Conservation (phyloP, 2,888 invertebrate species). For the Germaria angustata region DNA sequence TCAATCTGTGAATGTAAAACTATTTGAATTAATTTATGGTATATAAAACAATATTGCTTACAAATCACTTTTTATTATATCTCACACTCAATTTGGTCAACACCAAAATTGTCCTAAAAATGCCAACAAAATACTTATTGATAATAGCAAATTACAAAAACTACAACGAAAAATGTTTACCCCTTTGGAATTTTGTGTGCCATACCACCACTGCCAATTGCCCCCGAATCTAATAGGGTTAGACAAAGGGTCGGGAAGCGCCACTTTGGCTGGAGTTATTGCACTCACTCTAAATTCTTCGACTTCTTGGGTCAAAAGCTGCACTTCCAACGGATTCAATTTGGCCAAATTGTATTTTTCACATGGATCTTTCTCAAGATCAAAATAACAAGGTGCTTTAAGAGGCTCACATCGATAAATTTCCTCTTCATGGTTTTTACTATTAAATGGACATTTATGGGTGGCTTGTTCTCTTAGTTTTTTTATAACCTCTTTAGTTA, state of each 20-base stretch:
- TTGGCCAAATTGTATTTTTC: conserved; percentile 79
- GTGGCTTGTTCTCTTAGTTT: conserved; percentile 72
- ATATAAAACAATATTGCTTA: too few species aligned
- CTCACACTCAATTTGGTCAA: too few species aligned
- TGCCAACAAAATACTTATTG: conserved; percentile 12
- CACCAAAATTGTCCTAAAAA: conserved; percentile 8
- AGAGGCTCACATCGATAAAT: conserved; percentile 75
- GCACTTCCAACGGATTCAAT: conserved; percentile 71
- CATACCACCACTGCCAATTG: conserved; percentile 83
- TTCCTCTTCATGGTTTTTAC: conserved; percentile 55
- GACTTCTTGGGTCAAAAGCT: conserved; percentile 80
- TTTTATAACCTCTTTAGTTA: conserved; percentile 69
- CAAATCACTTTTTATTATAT: too few species aligned
- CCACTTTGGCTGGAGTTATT: conserved; percentile 79
- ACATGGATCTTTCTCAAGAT: conserved; percentile 82
- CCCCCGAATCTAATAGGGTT: conserved; percentile 82
- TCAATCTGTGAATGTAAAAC: too few species aligned
- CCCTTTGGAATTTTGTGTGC: conserved; percentile 68
- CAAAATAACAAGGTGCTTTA: conserved; percentile 80
- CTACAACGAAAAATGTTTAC: neutral
- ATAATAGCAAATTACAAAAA: neutral
- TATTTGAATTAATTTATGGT: too few species aligned
- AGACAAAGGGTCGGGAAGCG: conserved; percentile 80
- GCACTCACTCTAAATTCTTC: conserved; percentile 79
- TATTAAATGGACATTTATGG: conserved; percentile 70